phyloP scores from a whole-genome alignment of 2,113 vertebrate species.

The Gulo gulo region DNA sequence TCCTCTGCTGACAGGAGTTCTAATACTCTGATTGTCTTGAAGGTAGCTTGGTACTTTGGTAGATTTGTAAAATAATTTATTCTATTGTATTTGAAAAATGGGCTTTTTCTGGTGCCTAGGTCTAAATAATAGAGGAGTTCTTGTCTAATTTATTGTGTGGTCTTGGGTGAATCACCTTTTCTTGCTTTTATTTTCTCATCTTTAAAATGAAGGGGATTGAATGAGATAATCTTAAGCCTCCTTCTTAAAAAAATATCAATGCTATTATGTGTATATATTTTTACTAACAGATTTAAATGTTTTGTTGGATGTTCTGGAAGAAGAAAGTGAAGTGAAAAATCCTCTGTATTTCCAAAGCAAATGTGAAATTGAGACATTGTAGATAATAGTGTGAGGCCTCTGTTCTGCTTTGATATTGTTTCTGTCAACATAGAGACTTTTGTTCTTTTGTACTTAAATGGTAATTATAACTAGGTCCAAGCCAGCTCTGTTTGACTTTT shows the following conservation, averaged over 20 bases:
- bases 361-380: neutral
- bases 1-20: neutral
- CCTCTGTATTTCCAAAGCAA: neutral
- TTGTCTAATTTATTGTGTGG: neutral
- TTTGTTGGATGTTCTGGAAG: neutral
- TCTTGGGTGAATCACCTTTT: neutral
- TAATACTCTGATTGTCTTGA: neutral
- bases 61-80: neutral
- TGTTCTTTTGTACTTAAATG: neutral
- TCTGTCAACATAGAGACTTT: neutral
- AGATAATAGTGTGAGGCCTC: neutral
- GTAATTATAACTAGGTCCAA: neutral
- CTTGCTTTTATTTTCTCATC: neutral
- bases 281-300: neutral
- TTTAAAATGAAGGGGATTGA: neutral
- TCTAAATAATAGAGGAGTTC: neutral
- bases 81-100: neutral
- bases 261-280: neutral
- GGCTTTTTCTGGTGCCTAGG: neutral
- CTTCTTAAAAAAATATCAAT: neutral
- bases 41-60: neutral
- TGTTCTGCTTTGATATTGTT: neutral
- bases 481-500: constrained; percentile 60
- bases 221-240: neutral
- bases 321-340: neutral